Evolutionary conservation across 2,888 invertebrate genomes (phyloP).

Genomic region (Eubasilissa splendida): DNA sequence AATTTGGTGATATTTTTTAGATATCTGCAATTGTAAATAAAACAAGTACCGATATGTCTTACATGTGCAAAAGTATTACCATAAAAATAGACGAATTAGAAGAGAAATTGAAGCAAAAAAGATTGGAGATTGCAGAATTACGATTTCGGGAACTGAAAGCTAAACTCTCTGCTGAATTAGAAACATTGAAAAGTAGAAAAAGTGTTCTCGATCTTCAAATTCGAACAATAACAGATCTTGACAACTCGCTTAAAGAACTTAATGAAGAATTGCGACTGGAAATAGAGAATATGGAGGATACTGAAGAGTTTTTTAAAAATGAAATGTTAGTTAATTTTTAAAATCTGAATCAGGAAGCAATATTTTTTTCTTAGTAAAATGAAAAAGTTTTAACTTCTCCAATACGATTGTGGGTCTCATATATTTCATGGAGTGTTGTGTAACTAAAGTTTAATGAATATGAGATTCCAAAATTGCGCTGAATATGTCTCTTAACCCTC

Average conservation of each 20-base stretch:
- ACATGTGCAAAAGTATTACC: slow-evolving; percentile 11
- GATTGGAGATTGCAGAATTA: slow-evolving; percentile 27
- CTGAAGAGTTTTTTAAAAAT: slow-evolving; percentile 33
- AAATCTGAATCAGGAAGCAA: no score
- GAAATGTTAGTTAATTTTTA: slow-evolving; percentile 33
- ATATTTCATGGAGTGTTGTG: no score
- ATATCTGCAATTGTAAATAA: slow-evolving; percentile 10
- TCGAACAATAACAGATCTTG: slow-evolving; percentile 30
- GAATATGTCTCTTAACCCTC: no score
- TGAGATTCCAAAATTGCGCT: no score
- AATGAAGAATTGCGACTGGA: slow-evolving; percentile 32
- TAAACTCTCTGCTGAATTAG: slow-evolving; percentile 37
- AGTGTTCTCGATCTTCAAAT: slow-evolving; percentile 40
- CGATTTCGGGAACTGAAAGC: slow-evolving; percentile 19
- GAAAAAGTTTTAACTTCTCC: no score
- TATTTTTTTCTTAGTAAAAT: no score
- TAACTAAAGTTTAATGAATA: no score
- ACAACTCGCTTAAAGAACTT: slow-evolving; percentile 36
- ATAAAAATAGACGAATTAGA: slow-evolving; percentile 35
- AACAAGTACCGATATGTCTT: slow-evolving; percentile 22
- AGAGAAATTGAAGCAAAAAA: slow-evolving; percentile 41
- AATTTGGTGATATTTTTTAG: not conserved
- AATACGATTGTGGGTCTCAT: no score
- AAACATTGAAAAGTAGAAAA: slow-evolving; percentile 26
- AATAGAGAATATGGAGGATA: slow-evolving; percentile 41